A percentile compares a stretch with the other conserved stretches of the same genome.
Evolutionary conservation across 1,140 invertebrate genomes (phyloP).

Genomic region (Hypsibius dujardini): DNA sequence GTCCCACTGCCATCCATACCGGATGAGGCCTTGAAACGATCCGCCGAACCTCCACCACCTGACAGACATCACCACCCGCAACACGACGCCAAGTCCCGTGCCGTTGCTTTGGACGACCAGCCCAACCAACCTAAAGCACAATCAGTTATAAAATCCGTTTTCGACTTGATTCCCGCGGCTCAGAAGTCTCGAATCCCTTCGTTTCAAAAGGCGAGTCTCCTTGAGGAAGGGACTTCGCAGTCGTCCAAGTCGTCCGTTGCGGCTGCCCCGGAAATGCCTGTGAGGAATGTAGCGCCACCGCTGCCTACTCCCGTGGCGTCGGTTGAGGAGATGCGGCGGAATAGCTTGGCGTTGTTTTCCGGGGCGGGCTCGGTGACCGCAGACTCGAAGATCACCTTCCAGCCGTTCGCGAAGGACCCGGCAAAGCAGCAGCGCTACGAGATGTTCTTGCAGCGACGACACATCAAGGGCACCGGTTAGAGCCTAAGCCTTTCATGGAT

Average conservation of each 20-base stretch:
- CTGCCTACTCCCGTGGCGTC: neutral
- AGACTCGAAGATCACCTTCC: slow-evolving; percentile 27
- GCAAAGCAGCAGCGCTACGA: slow-evolving; percentile 63
- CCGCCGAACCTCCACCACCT: no score
- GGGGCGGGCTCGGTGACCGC: neutral
- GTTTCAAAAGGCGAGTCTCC: slow-evolving; percentile 10
- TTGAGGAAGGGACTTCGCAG: neutral
- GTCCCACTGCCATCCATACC: neutral
- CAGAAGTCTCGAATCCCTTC: slow-evolving; percentile 23
- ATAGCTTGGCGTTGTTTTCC: neutral
- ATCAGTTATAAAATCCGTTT: slow-evolving; percentile 29
- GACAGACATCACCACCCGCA: no score
- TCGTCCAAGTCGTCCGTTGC: neutral
- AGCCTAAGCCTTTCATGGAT: neutral
- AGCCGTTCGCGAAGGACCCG: slow-evolving; percentile 50
- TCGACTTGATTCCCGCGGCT: slow-evolving; percentile 30
- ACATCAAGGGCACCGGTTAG: neutral
- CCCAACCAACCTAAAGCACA: slow-evolving; percentile 6
- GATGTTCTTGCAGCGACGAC: slow-evolving; percentile 32
- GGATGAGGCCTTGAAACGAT: no score
- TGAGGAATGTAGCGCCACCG: neutral
- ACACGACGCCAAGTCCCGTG: slow-evolving; percentile 5
- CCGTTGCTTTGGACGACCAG: neutral
- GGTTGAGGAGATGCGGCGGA: neutral
- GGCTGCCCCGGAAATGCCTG: neutral